Evolutionary conservation across 1,140 invertebrate genomes (phyloP).

Genomic region (Diabrotica undecimpunctata): DNA sequence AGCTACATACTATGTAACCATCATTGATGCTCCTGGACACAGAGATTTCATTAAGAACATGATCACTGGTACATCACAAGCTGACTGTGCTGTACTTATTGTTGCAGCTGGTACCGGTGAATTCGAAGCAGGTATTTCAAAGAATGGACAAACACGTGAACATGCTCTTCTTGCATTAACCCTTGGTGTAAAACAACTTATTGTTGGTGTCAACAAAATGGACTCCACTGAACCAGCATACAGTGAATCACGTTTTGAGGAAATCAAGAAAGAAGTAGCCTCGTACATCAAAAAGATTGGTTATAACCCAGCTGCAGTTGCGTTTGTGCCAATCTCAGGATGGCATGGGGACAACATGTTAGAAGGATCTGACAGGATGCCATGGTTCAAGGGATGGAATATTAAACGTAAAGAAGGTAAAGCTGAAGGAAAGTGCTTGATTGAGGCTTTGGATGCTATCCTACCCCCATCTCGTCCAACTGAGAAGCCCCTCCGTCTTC

Average conservation of each 20-base stretch:
- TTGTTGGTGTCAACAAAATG: constrained; percentile 96
- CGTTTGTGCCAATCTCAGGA: constrained; percentile 92
- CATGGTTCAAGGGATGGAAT: constrained; percentile 86
- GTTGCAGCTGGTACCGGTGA: constrained; percentile 91
- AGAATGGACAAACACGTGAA: constrained; percentile 93
- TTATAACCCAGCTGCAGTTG: constrained; percentile 85
- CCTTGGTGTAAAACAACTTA: constrained; percentile 90
- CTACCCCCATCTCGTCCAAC: constrained; percentile 80
- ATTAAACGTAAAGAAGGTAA: constrained; percentile 83
- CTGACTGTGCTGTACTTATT: constrained; percentile 91
- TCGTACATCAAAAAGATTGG: constrained; percentile 94
- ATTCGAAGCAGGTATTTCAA: constrained; percentile 93
- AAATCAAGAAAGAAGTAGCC: constrained; percentile 89
- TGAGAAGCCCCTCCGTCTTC: constrained; percentile 86
- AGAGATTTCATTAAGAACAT: constrained; percentile 99
- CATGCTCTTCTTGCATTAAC: constrained; percentile 92
- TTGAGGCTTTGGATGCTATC: constrained; percentile 87
- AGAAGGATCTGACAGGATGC: constrained; percentile 78
- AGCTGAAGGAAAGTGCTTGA: constrained; percentile 77
- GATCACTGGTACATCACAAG: constrained; percentile 92
- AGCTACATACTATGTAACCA: constrained; percentile 86
- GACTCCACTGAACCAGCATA: constrained; percentile 90
- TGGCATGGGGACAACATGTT: constrained; percentile 95
- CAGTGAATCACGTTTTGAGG: constrained; percentile 79
- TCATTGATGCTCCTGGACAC: constrained; percentile 95